Evolutionary conservation across 2,797 vertebrate genomes (phyloP).

Genomic region (Acestrorhynchus altus): DNA sequence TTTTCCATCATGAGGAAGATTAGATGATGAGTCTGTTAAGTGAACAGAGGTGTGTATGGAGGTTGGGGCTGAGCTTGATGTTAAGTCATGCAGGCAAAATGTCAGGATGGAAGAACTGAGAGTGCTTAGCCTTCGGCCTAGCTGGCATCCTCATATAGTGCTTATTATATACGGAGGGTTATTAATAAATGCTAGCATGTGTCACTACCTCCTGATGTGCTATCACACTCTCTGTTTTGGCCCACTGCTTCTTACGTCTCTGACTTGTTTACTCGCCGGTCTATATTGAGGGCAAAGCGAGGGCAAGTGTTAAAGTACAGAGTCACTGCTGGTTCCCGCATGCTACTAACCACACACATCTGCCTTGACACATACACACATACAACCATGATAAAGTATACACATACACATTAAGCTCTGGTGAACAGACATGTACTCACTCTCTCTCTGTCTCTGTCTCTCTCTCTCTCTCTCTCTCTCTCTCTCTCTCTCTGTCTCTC

Average conservation of each 20-base stretch:
- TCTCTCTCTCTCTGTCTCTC: not conserved
- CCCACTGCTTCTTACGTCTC: slow-evolving; percentile 62
- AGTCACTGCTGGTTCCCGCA: slow-evolving; percentile 65
- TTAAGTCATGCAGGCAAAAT: slow-evolving; percentile 54
- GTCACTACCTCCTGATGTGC: slow-evolving; percentile 68
- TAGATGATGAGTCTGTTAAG: slow-evolving; percentile 24
- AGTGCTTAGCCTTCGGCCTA: slow-evolving; percentile 37
- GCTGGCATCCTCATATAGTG: slow-evolving; percentile 49
- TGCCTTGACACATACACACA: slow-evolving; percentile 20
- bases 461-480: not conserved
- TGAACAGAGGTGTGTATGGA: slow-evolving; percentile 2
- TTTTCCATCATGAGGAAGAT: not conserved
- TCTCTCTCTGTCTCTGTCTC: no score
- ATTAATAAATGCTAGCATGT: slow-evolving; percentile 72
- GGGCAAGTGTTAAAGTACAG: slow-evolving; percentile 74
- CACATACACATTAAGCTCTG: slow-evolving; percentile 17
- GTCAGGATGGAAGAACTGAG: slow-evolving; percentile 51
- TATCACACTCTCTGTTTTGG: slow-evolving; percentile 59
- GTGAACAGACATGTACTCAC: slow-evolving; percentile 18
- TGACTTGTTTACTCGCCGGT: slow-evolving; percentile 68
- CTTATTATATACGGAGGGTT: slow-evolving; percentile 64
- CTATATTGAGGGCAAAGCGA: slow-evolving; percentile 68
- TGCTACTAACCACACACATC: slow-evolving; percentile 50
- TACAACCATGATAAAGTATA: not conserved
- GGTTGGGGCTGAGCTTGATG: slow-evolving; percentile 33